Evolutionary conservation across 2,113 vertebrate genomes (phyloP), one percentile per base, ranked within the genome.

Genomic region (Xiphophorus maculatus): DNA sequence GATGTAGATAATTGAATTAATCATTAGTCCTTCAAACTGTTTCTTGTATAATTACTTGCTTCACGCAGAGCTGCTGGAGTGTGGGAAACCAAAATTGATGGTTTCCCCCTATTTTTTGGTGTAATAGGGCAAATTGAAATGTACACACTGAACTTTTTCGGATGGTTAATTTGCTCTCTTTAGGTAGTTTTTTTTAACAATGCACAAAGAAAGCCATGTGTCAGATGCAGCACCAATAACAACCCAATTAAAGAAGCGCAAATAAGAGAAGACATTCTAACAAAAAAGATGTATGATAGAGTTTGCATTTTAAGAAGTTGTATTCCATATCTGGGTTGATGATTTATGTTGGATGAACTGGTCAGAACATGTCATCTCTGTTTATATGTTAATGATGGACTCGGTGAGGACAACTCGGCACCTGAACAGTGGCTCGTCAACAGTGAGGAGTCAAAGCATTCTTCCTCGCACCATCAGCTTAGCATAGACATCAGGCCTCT

Each of bases 361-460:
- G 71, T 87, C 44, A 2, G 74, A 62, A 74, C 81, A 83, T 86
- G 84, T 44, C 6, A 4, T 11, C 6, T 3, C 17, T n/a, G 28
- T 63, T 58, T 37, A 19, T 13, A 77, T 85, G 84, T 42, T 60
- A 82, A 90, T 70, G 69, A 8, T 19, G 54, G 33, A 44, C 40
- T 28, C 37, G 9, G 32, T 44, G 62, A 70, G 80, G 48, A 35
- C 42, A 54, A 54, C 90, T 89, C 77, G 85, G 76, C 81, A 84
- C 33, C 17, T 88, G 28, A 92, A 88, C 78, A 77, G 73, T 4
- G 0, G 69, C 4, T 69, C 63, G 69, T 86, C 74, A 76, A 19
- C 42, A 27, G 15, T 33, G 10, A 62, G 33, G 61, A 75, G 19
- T 54, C 64, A 27, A 30, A 66, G 54, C 66, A 42, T 62, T 66